These are phyloP conservation scores for Drosophila anomalata DNA, from an alignment of 2,888 invertebrate species.

Conservation along the genomic window DNA sequence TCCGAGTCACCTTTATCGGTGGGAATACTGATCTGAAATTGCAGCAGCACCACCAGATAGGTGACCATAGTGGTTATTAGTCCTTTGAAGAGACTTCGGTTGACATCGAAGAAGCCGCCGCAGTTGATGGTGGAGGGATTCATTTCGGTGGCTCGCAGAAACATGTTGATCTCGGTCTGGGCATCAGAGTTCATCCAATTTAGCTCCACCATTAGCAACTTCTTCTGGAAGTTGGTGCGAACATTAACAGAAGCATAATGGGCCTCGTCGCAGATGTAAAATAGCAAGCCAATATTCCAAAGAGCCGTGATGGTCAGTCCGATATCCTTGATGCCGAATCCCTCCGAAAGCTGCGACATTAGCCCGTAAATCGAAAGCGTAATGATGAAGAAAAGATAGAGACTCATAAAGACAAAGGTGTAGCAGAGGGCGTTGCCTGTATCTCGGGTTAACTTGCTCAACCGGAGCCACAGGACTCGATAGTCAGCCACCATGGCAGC, in stretches of 20 bases:
- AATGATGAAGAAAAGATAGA: conserved; percentile 89
- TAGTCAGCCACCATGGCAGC: conserved; percentile 89
- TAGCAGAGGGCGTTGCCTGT: conserved; percentile 89
- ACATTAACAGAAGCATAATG: conserved; percentile 90
- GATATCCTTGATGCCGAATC: conserved; percentile 89
- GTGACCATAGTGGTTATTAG: conserved; percentile 91
- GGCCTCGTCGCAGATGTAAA: conserved; percentile 90
- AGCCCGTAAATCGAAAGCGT: conserved; percentile 90
- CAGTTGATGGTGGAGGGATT: conserved; percentile 90
- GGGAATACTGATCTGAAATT: conserved; percentile 91
- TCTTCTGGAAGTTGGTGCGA: conserved; percentile 90
- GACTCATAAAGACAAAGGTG: conserved; percentile 88
- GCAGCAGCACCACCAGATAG: conserved; percentile 89
- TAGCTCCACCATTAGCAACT: conserved; percentile 88
- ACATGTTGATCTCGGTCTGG: conserved; percentile 91
- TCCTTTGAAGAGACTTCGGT: conserved; percentile 90
- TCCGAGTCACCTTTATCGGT: conserved; percentile 81
- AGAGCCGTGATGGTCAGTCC: conserved; percentile 88
- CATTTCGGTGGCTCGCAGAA: conserved; percentile 90
- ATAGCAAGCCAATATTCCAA: conserved; percentile 88
- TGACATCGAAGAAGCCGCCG: conserved; percentile 90
- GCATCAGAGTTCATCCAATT: conserved; percentile 91
- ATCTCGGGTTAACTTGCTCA: conserved; percentile 88
- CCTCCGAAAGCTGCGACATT: conserved; percentile 89
- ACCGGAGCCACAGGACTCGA: conserved; percentile 88